Evolutionary conservation across 2,888 invertebrate genomes (phyloP), one percentile per base, ranked within the genome.

Genomic region (Clepsis dumicolana): DNA sequence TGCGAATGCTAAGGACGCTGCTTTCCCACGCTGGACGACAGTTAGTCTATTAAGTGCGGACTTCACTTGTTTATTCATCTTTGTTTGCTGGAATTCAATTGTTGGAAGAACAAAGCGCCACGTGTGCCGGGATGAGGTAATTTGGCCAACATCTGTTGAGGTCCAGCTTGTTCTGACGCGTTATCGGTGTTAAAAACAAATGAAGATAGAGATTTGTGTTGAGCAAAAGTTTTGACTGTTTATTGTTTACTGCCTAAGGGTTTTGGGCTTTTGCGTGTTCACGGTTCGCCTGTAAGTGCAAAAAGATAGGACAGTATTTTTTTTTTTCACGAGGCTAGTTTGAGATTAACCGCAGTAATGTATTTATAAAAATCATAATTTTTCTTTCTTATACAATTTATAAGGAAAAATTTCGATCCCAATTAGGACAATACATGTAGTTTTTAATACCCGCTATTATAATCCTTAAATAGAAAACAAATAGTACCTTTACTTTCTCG

Each of bases 21-120:
- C 25, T 80, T 92, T 93, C 93, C 90, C 93, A 93, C 93, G 93
- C 62, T 64, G 69, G 70, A 70, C 70, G 61, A 73, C 73, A 74
- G 73, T 73, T 73, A 74, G 81, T 87, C 88, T 89, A 88, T 87
- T 86, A 87, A 87, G 87, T 89, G 87, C 87, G 86, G 80, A 87
- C 81, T 84, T 83, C 81, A 84, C 86, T 88, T 84, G 81, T 82
- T 62, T 80, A 84, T 82, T 84, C 79, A 77, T 80, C 80, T 78
- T 79, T 80, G 80, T 84, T 84, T 82, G 81, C 82, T 21, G 75
- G 66, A 77, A 73, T 71, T 41, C 54, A 54, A 72, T 62, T 72
- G 70, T 77, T 77, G 75, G 73, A 76, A 76, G 81, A 79, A 91
- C 90, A 91, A 91, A 85, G 86, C 84, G 86, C 87, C 89, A 90